These are phyloP conservation scores for Entomobrya multifasciata DNA, from an alignment of 2,888 invertebrate species.

Conservation along the genomic window DNA sequence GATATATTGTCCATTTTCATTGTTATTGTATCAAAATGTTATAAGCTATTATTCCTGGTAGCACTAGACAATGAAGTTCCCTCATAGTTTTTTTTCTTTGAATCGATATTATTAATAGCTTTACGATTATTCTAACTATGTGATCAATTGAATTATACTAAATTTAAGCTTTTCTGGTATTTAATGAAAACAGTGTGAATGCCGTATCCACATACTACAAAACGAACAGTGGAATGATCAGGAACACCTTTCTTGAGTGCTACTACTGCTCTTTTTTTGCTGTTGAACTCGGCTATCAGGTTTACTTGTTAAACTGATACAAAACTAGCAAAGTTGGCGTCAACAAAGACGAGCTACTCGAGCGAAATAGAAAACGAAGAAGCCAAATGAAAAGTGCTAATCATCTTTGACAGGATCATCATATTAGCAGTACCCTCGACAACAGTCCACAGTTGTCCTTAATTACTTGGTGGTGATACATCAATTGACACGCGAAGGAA, in stretches of 20 bases:
- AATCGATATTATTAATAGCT: neutral
- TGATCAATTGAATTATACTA: slow-evolving; percentile 1
- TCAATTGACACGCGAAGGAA: too few relatives aligned
- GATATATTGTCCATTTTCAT: slow-evolving; percentile 20
- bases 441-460: slow-evolving; percentile 22
- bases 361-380: slow-evolving; percentile 22
- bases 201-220: slow-evolving; percentile 30
- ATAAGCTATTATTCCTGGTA: neutral
- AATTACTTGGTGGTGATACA: slow-evolving; percentile 38
- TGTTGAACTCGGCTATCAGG: slow-evolving; percentile 16
- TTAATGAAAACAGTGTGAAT: slow-evolving; percentile 44
- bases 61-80: too few relatives aligned
- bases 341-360: slow-evolving; percentile 49
- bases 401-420: slow-evolving; percentile 24
- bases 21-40: neutral
- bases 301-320: neutral
- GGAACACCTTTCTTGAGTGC: slow-evolving; percentile 30
- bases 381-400: slow-evolving; percentile 46
- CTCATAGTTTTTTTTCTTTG: neutral
- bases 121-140: too few relatives aligned
- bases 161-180: neutral
- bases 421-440: slow-evolving; percentile 21
- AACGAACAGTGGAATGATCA: slow-evolving; percentile 22
- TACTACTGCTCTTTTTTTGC: neutral
- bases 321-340: slow-evolving; percentile 38